Percentiles rank a stretch among this genome's conserved stretches.
Conservation (phyloP, 2,888 invertebrate species). For the Zootermopsis nevadensis region DNA sequence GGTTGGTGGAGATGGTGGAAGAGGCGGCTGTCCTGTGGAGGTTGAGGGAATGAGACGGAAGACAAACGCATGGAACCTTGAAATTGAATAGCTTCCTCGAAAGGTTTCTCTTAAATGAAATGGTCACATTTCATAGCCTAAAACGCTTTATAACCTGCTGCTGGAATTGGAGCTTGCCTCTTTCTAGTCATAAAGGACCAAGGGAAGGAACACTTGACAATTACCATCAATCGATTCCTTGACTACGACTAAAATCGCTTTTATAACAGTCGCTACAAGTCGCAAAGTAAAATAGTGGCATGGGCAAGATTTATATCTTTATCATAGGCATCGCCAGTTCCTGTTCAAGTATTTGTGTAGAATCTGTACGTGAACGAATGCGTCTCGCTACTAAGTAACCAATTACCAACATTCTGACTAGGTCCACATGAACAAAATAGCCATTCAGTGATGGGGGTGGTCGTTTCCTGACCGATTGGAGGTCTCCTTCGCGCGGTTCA, state of each 20-base stretch:
- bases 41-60: constrained; percentile 42
- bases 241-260: constrained; percentile 3
- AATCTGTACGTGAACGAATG: too few relatives aligned
- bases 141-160: constrained; percentile 54
- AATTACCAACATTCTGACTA: too few relatives aligned
- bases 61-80: constrained; percentile 54
- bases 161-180: constrained; percentile 5
- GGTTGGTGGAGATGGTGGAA: constrained; percentile 49
- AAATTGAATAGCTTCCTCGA: constrained; percentile 55
- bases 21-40: constrained; percentile 40
- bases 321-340: too few relatives aligned
- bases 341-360: too few relatives aligned
- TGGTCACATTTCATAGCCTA: constrained; percentile 55
- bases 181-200: constrained; percentile 32
- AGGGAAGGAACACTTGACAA: constrained; percentile 38
- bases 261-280: constrained; percentile 20
- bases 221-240: constrained; percentile 48
- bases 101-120: constrained; percentile 55
- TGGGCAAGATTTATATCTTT: not conserved
- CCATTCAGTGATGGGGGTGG: too few relatives aligned
- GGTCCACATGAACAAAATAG: too few relatives aligned
- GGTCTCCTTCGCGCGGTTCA: too few relatives aligned
- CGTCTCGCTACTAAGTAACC: too few relatives aligned
- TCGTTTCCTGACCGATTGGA: too few relatives aligned
- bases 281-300: not conserved